Evolutionary conservation across 2,797 vertebrate genomes (phyloP), one percentile per base, ranked within the genome.

Genomic region (Clarias pachynema): DNA sequence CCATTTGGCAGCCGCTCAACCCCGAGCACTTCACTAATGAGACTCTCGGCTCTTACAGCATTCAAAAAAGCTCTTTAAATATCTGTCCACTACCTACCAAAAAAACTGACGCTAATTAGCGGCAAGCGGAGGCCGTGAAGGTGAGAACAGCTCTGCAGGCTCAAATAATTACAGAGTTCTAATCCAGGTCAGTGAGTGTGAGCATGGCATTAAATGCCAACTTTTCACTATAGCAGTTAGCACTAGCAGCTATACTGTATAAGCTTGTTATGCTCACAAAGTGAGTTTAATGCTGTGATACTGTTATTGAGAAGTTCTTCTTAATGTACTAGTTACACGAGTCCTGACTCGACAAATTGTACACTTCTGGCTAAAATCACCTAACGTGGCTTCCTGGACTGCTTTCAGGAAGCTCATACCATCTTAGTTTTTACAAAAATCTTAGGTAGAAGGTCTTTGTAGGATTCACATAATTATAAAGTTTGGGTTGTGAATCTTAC

Each of bases 101-200:
- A 73, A 85, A 73, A 80, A 49, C 83, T 29, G 83, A 79, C n/a
- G 65, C 65, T 85, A 80, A 85, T 85, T 85, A 80, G 84, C 26
- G 60, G 37, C 56, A 14, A 69, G 81, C 5, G 3, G 68, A 82
- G 81, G 49, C 66, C 20, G 34, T 57, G 66, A 56, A 59, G 81
- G 81, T 82, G 81, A 82, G 22, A 72, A 60, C 5, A 53, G 31
- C 75, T 79, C 77, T n/a, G n/a, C 72, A 40, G 56, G 75, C 83
- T 79, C 56, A 4, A 70, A 85, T 78, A 70, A 68, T 69, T 69
- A 78, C 75, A 44, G 75, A 14, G 9, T 79, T 79, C 59, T 59
- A 77, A 56, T 68, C 44, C 83, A 68, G 62, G 74, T 78, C 83
- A 66, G 62, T 37, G 82, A 49, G 26, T 84, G 40, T 0, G 53